phyloP scores from a whole-genome alignment of 2,888 invertebrate genomes.

The Sipunculus nudus region DNA sequence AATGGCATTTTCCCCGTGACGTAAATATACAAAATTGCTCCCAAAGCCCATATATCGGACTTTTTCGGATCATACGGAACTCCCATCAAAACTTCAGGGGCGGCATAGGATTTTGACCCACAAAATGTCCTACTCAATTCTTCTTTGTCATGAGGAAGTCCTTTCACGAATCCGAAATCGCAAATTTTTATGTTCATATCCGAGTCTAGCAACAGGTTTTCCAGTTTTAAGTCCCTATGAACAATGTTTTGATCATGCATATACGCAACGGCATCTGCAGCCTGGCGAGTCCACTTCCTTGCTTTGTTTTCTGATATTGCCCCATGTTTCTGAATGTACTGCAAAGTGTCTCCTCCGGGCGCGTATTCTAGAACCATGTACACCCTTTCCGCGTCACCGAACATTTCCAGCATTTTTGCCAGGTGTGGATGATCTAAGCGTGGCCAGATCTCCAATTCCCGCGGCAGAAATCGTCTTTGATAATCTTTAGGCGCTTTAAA shows the following conservation, averaged over 20 bases:
- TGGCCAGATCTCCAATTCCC: conserved; percentile 53
- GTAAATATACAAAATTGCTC: conserved; percentile 68
- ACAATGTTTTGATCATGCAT: conserved; percentile 66
- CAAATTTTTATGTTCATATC: conserved; percentile 66
- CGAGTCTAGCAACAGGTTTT: conserved; percentile 68
- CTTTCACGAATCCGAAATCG: conserved; percentile 69
- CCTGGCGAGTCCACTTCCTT: conserved; percentile 63
- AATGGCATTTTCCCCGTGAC: conserved; percentile 68
- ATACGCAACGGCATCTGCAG: conserved; percentile 63
- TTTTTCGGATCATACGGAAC: conserved; percentile 68
- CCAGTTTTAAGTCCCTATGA: conserved; percentile 69
- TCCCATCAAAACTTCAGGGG: conserved; percentile 68
- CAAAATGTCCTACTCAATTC: conserved; percentile 68
- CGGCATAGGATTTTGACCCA: conserved; percentile 69
- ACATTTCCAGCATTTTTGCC: conserved; percentile 41
- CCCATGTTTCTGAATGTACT: conserved; percentile 66
- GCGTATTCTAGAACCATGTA: conserved; percentile 68
- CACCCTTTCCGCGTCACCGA: conserved; percentile 44
- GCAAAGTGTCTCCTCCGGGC: conserved; percentile 65
- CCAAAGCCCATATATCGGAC: conserved; percentile 68
- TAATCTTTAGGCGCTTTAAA: conserved; percentile 49
- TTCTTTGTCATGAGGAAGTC: conserved; percentile 47
- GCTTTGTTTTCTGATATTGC: conserved; percentile 62
- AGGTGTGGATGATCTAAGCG: conserved; percentile 46
- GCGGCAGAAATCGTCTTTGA: conserved; percentile 47